Base-by-base conservation (phyloP, 2,113 vertebrate species). In the Chaetodon trifascialis region DNA sequence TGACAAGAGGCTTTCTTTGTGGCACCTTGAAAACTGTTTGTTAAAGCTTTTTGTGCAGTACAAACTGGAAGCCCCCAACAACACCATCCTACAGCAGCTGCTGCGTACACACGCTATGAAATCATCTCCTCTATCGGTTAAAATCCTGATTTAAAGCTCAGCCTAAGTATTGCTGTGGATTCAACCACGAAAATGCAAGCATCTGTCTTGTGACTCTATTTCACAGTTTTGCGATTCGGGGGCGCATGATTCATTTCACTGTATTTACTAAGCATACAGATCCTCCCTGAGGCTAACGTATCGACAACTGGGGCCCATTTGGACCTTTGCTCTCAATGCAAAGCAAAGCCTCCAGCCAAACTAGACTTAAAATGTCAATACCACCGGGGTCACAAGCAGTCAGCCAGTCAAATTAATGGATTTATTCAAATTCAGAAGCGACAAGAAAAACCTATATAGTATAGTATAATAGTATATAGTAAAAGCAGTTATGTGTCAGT, bases 251-350 rank as follows among this genome's bases (percentile, higher is more conserved):
- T 82, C 49, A 56, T 72, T 76, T 63, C 19, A 52, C 30, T 74
- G 74, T 83, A 73, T 85, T 88, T 60, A 70, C 47, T n/a, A 71
- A 56, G 36, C 51, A 68, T 44, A 65, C 66, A 60, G 51, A 77
- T 76, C 63, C 59, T 75, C 82, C 65, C 73, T 38, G 68, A 55
- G 1, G 83, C 81, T 68, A 25, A 78, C 65, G 25, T 78, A 85
- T 83, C 68, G 87, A 86, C 79, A 86, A 56, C 72, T 73, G 81
- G 66, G 69, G 0, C 73, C 76, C 49, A 73, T 64, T 77, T 70
- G 70, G 77, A 84, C 85, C 64, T 89, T 84, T 88, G 70, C 66
- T 75, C 84, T 82, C 51, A 21, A 5, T 23, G 12, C 52, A 69
- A 73, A 78, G 69, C 49, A n/a, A 54, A 8, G 73, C 84, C 73